Conservation (phyloP, 1,140 invertebrate genomes). For the Amphibalanus amphitrite region DNA sequence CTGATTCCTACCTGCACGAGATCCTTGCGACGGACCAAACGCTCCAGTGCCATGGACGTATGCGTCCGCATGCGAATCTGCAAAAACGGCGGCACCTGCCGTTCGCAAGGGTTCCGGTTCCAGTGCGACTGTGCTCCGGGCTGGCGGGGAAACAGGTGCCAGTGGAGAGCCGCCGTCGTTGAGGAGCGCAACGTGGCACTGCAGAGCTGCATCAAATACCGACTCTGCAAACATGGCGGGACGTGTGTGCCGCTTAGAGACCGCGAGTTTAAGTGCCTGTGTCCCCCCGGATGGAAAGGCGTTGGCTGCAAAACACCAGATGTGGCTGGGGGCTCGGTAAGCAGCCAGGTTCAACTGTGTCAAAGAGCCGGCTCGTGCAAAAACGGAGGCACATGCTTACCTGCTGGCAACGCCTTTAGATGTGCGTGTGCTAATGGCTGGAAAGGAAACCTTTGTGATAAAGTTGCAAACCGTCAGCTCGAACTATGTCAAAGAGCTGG, state of each 20-base stretch:
- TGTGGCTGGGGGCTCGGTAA: neutral
- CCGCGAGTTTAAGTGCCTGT: neutral
- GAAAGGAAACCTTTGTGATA: too few species aligned
- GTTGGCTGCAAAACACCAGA: neutral
- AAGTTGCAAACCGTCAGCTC: too few species aligned
- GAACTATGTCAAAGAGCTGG: too few species aligned
- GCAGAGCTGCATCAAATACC: neutral
- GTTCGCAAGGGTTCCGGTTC: neutral
- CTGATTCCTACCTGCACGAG: neutral
- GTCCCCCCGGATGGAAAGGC: neutral
- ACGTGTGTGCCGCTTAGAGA: neutral
- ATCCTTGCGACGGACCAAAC: neutral
- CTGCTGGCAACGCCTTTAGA: neutral
- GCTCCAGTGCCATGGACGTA: neutral
- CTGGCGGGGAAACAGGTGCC: neutral
- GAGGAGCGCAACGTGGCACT: neutral
- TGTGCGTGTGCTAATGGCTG: too few species aligned
- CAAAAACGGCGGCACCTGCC: neutral
- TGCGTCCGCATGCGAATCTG: neutral
- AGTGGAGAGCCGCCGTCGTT: too few species aligned
- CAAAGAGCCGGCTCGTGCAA: neutral
- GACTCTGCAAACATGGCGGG: neutral
- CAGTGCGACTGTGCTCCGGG: neutral
- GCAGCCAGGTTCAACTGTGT: neutral
- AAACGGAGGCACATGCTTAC: neutral